Conservation (phyloP, 1,140 invertebrate genomes). For the Saccostrea glomerata region DNA sequence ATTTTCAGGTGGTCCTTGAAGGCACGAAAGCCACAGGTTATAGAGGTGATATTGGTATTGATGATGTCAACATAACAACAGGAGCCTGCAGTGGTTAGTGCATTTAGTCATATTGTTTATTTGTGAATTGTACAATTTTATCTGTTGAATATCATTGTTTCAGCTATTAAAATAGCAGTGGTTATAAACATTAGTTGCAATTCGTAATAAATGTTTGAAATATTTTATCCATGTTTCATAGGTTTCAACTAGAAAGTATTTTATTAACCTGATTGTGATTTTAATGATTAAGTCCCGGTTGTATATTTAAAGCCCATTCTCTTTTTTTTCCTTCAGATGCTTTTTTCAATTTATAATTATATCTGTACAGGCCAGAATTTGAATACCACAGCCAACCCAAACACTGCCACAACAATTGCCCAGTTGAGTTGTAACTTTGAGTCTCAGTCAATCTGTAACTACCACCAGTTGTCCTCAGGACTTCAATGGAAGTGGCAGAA, state of each 20-base stretch:
- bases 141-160: too few relatives aligned
- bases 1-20: constrained; percentile 63
- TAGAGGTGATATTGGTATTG: constrained; percentile 73
- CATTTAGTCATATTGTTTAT: neutral
- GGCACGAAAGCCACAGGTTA: constrained; percentile 65
- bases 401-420: neutral
- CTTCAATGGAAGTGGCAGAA: constrained; percentile 66
- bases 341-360: neutral
- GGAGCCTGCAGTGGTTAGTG: constrained; percentile 38
- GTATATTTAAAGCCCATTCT: neutral
- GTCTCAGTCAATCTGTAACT: constrained; percentile 83
- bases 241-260: too few relatives aligned
- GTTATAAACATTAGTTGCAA: too few relatives aligned
- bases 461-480: constrained; percentile 82
- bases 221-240: too few relatives aligned
- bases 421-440: constrained; percentile 74
- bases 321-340: neutral
- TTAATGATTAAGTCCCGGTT: too few relatives aligned
- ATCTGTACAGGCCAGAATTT: constrained; percentile 35
- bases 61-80: constrained; percentile 64
- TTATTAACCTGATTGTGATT: too few relatives aligned
- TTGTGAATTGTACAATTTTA: too few relatives aligned
- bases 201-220: too few relatives aligned
- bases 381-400: neutral
- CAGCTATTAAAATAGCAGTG: too few relatives aligned